Evolutionary conservation across 2,888 invertebrate genomes (phyloP).

Genomic region (Anoplius nigerrimus): DNA sequence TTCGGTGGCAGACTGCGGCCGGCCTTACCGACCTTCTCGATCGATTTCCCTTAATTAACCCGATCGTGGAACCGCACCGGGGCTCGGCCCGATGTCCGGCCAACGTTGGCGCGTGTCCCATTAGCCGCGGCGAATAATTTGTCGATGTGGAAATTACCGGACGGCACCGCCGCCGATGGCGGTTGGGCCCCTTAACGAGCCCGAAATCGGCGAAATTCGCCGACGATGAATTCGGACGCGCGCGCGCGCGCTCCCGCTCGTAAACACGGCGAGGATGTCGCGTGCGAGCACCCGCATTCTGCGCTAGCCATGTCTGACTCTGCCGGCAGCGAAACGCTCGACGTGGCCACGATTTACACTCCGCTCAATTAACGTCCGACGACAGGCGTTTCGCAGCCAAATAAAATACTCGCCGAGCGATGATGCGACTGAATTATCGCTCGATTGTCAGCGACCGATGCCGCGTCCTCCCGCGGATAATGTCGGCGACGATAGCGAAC

Average conservation of each 20-base stretch:
- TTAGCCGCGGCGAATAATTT: conserved; percentile 48
- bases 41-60: conserved; percentile 47
- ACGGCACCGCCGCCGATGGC: background rate
- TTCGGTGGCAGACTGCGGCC: background rate
- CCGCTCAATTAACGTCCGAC: too few species aligned
- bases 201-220: conserved; percentile 3
- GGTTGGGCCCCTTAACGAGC: conserved; percentile 4
- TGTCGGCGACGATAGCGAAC: too few species aligned
- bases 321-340: too few species aligned
- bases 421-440: conserved; percentile 17
- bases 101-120: conserved; percentile 45
- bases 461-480: too few species aligned
- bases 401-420: too few species aligned
- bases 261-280: background rate
- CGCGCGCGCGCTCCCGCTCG: too few species aligned
- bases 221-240: conserved; percentile 1
- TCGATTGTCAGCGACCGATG: too few species aligned
- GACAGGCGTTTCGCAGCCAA: too few species aligned
- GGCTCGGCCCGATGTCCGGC: conserved; percentile 10
- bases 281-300: background rate
- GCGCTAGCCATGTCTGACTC: too few species aligned
- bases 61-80: conserved; percentile 22
- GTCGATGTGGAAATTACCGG: conserved; percentile 45
- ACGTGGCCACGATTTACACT: too few species aligned
- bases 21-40: conserved; percentile 16